Percentiles rank a stretch among this genome's conserved stretches.
Conservation (phyloP, 2,113 vertebrate species). For the Podarcis muralis region DNA sequence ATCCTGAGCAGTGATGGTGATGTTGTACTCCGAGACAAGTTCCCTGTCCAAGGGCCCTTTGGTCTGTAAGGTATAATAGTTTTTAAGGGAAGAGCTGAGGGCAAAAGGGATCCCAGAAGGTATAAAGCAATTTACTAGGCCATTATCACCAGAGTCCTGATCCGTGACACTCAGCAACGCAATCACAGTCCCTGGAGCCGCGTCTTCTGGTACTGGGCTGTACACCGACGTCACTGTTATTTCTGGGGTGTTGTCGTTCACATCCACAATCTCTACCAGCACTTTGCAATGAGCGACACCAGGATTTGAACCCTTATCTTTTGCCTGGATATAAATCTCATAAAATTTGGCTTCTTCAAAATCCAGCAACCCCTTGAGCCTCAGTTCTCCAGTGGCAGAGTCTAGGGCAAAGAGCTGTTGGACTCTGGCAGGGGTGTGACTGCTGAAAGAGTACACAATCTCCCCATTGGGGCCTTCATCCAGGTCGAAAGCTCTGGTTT, state of each 20-base stretch:
- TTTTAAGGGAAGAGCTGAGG: slow-evolving; percentile 78
- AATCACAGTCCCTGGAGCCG: slow-evolving; percentile 74
- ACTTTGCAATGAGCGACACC: slow-evolving; percentile 79
- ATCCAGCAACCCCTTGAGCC: slow-evolving; percentile 76
- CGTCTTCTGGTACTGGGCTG: slow-evolving; percentile 78
- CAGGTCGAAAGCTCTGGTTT: slow-evolving; percentile 73
- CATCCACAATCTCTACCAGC: slow-evolving; percentile 78
- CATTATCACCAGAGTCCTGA: slow-evolving; percentile 77
- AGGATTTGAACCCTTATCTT: slow-evolving; percentile 75
- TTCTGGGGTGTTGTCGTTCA: slow-evolving; percentile 80
- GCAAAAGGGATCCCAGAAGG: slow-evolving; percentile 74
- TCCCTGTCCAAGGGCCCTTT: slow-evolving; percentile 77
- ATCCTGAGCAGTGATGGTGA: slow-evolving; percentile 76
- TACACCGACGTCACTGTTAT: slow-evolving; percentile 79
- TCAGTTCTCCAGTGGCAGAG: slow-evolving; percentile 72
- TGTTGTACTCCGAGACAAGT: slow-evolving; percentile 74
- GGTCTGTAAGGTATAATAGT: slow-evolving; percentile 80
- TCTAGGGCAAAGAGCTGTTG: slow-evolving; percentile 76
- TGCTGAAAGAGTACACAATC: slow-evolving; percentile 78
- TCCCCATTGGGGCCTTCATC: slow-evolving; percentile 84
- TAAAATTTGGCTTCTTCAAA: slow-evolving; percentile 76
- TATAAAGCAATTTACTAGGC: slow-evolving; percentile 76
- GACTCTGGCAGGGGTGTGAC: slow-evolving; percentile 73
- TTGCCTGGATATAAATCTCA: slow-evolving; percentile 81
- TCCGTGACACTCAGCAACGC: slow-evolving; percentile 79